A percentile compares a stretch with the other conserved stretches of the same genome.
Conservation (phyloP, 2,888 invertebrate genomes). For the Fragum fragum region DNA sequence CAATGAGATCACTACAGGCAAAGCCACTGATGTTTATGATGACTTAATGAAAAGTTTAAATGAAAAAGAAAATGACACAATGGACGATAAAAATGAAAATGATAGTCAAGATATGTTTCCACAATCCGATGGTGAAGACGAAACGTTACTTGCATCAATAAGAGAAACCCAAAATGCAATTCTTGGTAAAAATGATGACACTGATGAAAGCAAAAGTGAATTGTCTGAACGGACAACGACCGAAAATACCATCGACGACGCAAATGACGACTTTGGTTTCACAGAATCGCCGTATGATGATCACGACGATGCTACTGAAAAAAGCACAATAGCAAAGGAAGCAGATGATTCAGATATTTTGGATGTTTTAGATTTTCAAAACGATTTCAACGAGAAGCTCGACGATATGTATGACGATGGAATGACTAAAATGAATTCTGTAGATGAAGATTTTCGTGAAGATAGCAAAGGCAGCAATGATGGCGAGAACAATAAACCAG, state of each 20-base stretch:
- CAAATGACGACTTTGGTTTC: background rate
- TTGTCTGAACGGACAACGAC: background rate
- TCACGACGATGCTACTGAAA: background rate
- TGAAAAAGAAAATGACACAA: background rate
- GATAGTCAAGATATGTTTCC: background rate
- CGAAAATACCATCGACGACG: background rate
- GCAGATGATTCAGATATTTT: background rate
- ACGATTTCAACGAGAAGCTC: background rate
- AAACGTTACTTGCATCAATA: background rate
- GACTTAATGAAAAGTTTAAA: background rate
- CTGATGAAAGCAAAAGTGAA: background rate
- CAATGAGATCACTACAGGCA: background rate
- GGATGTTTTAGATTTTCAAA: conserved; percentile 9
- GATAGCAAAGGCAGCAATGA: background rate
- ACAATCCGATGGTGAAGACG: background rate
- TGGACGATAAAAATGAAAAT: background rate
- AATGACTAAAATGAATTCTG: background rate
- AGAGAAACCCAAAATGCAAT: background rate
- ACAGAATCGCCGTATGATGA: conserved; percentile 12
- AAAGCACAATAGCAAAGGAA: conserved; percentile 17
- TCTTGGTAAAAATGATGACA: background rate
- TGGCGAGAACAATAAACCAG: background rate
- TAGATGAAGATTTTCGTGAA: background rate
- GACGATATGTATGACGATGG: background rate
- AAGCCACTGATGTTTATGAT: background rate